phyloP scores from a whole-genome alignment of 2,888 invertebrate species.

The Arrhopalites spinosus region DNA sequence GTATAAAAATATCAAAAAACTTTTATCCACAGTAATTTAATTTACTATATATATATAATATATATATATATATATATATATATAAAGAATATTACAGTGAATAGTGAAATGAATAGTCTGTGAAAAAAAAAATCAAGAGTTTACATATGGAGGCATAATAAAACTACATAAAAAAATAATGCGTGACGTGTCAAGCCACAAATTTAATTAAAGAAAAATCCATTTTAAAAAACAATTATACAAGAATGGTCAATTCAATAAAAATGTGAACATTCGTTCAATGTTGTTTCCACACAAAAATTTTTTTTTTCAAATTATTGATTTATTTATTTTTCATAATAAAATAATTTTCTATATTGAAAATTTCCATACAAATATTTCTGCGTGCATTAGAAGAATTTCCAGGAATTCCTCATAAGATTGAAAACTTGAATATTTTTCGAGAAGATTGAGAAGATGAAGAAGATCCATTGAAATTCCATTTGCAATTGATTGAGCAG shows the following conservation, averaged over 20 bases:
- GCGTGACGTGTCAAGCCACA: conserved; percentile 18
- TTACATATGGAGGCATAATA: conserved; percentile 16
- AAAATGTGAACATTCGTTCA: conserved; percentile 21
- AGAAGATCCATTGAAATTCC: no score
- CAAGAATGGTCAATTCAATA: no score
- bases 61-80: conserved; percentile 3
- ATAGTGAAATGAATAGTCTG: conserved; percentile 6
- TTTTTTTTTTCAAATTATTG: no score
- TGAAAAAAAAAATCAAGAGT: conserved; percentile 1
- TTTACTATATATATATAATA: background rate
- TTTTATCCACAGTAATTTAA: background rate
- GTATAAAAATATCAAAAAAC: no score
- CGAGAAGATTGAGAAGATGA: no score
- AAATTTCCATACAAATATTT: no score
- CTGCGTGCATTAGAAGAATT: no score
- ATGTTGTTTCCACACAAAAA: conserved; percentile 23
- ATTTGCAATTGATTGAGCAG: no score
- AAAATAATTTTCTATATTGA: no score
- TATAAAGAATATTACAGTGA: background rate
- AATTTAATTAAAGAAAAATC: conserved; percentile 3
- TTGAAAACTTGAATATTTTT: no score
- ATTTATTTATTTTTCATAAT: no score
- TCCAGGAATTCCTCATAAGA: background rate
- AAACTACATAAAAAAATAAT: background rate
- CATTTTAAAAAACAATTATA: no score